phyloP scores from a whole-genome alignment of 2,888 invertebrate genomes.

The Boloria selene region DNA sequence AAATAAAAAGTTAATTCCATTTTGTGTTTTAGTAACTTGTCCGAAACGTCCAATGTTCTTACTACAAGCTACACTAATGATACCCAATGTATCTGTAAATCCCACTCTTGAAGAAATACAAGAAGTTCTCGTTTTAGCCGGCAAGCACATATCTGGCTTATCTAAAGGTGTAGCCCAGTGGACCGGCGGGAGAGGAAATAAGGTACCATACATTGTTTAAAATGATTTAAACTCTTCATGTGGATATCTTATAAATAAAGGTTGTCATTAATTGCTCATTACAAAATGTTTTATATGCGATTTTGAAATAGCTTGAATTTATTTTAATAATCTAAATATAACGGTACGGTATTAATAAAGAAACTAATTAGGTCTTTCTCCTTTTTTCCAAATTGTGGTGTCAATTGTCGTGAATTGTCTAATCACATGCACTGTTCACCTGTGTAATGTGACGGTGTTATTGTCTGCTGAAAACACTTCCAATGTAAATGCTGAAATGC shows the following conservation, averaged over 20 bases:
- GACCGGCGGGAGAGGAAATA: conserved; percentile 86
- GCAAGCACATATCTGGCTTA: conserved; percentile 92
- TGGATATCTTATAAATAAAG: conserved; percentile 26
- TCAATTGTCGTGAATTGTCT: conserved; percentile 73
- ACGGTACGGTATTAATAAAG: background rate
- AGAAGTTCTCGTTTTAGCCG: conserved; percentile 90
- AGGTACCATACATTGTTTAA: conserved; percentile 53
- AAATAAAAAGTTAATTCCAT: background rate
- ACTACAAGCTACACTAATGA: conserved; percentile 91
- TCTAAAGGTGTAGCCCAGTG: conserved; percentile 96
- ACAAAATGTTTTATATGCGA: background rate
- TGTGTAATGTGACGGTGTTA: conserved; percentile 65
- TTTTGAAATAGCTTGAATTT: background rate
- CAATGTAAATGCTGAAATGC: conserved; percentile 38
- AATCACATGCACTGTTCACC: conserved; percentile 47
- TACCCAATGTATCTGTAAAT: conserved; percentile 93
- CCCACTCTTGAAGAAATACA: conserved; percentile 96
- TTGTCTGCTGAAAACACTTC: conserved; percentile 54
- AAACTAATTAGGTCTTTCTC: conserved; percentile 41
- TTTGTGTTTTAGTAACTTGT: conserved; percentile 44
- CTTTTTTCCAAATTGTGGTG: conserved; percentile 61
- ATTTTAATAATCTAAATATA: background rate
- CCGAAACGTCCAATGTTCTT: conserved; percentile 88
- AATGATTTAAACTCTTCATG: conserved; percentile 22
- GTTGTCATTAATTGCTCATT: background rate